Evolutionary conservation across 2,888 invertebrate genomes (phyloP), one percentile per base, ranked within the genome.

Genomic region (Auanema sp.): DNA sequence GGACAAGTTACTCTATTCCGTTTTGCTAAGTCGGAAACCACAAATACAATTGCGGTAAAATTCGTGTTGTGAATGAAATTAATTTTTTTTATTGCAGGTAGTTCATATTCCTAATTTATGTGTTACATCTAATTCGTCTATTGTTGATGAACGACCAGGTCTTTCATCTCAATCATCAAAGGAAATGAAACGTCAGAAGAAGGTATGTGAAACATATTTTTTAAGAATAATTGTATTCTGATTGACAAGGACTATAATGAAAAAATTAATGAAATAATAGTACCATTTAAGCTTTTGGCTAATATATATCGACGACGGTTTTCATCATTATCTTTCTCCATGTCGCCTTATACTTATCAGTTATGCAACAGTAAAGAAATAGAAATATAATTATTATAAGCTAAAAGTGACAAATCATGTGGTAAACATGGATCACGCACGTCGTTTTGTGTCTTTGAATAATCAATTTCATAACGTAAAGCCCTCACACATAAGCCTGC

Each of bases 1-100:
- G 91, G 91, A 71, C 95, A 97, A 87, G 92, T 97, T 78, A 89
- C 96, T 83, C 88, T 96, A 66, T 97, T 95, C 88, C 92, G 92
- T 86, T 98, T 95, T 87, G 90, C 91, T 83, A 95, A 94, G 87
- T 89, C 89, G 69, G 97, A 98, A 85, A 89, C 89, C 77, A 89
- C 89, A 14, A 73, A 83, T 50, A 86, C 87, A 59, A 90, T 91
- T 60, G 88, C 90, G 83, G 91, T 92, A 33, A 21, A 24, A n/a
- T 52, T 33, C 33, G 8, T 33, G 52, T 23, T n/a, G 52, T 16
- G 23, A 47, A 47, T 16, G 10, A 47, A 10, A 47, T 18, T 21
- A 47, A 16, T 47, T 47, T 21, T 47, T 18, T 47, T 47, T 21
- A 11, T 85, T 33, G 11, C 51, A 54, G 56, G 58, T 60, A 10